Base-by-base conservation (phyloP, 2,797 vertebrate species). In the Stomatorhinus walkeri region DNA sequence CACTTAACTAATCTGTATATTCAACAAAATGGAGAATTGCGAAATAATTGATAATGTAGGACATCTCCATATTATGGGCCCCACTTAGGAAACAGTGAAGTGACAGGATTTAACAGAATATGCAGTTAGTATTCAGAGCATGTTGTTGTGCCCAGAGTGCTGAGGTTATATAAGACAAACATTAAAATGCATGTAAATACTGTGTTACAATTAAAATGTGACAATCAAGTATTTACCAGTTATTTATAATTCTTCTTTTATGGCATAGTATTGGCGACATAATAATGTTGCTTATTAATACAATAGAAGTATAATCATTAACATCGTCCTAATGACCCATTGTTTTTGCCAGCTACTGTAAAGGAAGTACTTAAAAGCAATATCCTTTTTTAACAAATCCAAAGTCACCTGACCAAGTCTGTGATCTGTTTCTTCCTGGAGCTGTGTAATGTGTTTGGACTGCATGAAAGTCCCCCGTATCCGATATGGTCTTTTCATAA, bases 401-500 rank as follows among this genome's bases (percentile, higher is more conserved):
- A 4, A 49, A 32, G 85, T 56, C 61, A 51, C 68, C 85, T 79
- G 85, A 54, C 86, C 52, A 54, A 12, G 46, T 56, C 61, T 43
- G 10, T 64, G 46, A 48, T 59, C 36, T 54, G 54, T 83, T 76
- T 49, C 48, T 76, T 68, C 43, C 10, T 40, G 79, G 88, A 28
- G 56, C 54, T 72, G 61, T 89, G 85, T 87, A 43, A 59, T 91
- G 90, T 52, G 72, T 89, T 87, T 90, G 87, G 48, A 76, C 85
- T 56, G 79, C 89, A 89, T 89, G 61, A 90, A 81, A 84, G 52
- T 83, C 83, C 61, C 90, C 68, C 79, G 48, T 85, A 89, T 64
- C 89, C 81, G 1, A 88, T 88, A 88, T 90, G 91, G 88, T 46
- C 8, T 79, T 91, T 93, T 91, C 81, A 90, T 89, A 88, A 90